Evolutionary conservation across 35 echinoderm and acorn worm species (phyloP).

Genomic region (Nesometra sesokonis): DNA sequence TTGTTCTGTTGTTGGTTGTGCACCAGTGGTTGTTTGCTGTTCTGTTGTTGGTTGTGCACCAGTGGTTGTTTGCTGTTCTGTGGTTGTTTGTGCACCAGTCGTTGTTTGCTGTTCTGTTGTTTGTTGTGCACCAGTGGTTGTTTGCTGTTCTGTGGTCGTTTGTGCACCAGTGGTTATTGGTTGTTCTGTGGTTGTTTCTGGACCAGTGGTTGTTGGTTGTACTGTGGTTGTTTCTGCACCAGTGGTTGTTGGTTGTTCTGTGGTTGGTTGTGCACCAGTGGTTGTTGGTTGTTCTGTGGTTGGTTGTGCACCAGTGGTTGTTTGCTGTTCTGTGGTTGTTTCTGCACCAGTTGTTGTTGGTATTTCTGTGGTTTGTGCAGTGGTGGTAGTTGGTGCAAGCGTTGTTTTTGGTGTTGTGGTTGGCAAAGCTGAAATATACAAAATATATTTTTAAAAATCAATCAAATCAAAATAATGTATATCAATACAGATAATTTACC

Average conservation of each 20-base stretch:
- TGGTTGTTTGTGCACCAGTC: neutral
- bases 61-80: neutral
- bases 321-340: too few species aligned
- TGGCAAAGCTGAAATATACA: neutral
- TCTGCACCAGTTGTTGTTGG: too few species aligned
- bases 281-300: neutral
- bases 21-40: neutral
- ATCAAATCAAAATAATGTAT: too few species aligned
- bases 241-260: neutral
- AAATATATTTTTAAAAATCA: too few species aligned
- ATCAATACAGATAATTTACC: too few species aligned
- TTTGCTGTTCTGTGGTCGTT: neutral
- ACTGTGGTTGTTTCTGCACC: neutral
- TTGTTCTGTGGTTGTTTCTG: neutral
- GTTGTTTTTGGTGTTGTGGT: neutral
- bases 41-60: neutral
- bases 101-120: neutral
- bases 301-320: neutral
- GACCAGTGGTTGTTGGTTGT: neutral
- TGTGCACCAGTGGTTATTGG: neutral
- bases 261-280: neutral
- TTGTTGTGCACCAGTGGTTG: neutral
- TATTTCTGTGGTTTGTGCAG: too few species aligned
- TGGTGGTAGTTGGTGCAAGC: too few species aligned
- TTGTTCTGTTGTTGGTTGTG: neutral